These are phyloP conservation scores for Chloroceryle inda DNA, from an alignment of 2,797 vertebrate genomes.

Conservation along the genomic window DNA sequence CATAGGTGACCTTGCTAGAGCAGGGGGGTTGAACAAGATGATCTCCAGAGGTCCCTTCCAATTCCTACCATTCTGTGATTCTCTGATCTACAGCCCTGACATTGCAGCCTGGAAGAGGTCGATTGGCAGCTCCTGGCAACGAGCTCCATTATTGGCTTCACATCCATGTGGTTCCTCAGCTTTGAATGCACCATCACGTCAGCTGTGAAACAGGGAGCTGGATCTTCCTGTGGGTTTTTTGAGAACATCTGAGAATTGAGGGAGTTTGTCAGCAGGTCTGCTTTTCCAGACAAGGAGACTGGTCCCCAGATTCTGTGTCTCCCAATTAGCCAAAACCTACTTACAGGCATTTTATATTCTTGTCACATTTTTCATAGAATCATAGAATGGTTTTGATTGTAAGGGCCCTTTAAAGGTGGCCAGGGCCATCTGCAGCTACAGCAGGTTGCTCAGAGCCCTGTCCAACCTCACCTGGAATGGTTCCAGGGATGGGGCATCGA, in stretches of 20 bases:
- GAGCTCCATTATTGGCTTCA: background rate
- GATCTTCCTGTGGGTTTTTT: rapidly evolving
- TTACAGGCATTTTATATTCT: background rate
- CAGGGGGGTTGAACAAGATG: background rate
- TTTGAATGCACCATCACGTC: background rate
- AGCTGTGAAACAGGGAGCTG: background rate
- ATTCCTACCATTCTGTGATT: background rate
- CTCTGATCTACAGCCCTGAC: background rate
- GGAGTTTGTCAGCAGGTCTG: background rate
- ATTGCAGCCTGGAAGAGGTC: background rate
- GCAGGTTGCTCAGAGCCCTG: background rate
- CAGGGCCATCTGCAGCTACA: background rate
- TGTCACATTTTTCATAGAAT: background rate
- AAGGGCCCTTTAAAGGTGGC: background rate
- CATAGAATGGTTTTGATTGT: background rate
- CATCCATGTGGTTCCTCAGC: background rate
- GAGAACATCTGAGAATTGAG: background rate
- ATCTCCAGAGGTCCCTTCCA: background rate
- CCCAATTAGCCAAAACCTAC: background rate
- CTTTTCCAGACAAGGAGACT: background rate
- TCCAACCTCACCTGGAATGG: background rate
- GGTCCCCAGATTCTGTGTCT: background rate
- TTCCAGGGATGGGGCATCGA: background rate
- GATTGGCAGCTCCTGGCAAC: background rate
- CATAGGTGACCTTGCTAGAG: background rate